phyloP scores from a whole-genome alignment of 2,888 invertebrate genomes.

The Penaeus monodon region DNA sequence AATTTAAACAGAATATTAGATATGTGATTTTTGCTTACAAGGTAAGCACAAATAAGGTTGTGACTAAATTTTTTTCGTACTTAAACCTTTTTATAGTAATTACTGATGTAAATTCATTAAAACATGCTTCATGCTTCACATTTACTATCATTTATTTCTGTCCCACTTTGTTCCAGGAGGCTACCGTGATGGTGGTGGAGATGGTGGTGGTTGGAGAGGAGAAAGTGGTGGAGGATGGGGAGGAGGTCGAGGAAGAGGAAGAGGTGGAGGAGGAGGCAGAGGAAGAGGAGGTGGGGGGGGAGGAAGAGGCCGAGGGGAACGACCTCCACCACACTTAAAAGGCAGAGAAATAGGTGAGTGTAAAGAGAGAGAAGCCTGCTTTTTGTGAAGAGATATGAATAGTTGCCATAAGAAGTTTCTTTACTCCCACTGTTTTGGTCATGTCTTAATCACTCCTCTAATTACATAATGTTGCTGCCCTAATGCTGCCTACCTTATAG shows the following conservation, averaged over 20 bases:
- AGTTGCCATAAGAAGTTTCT: background rate
- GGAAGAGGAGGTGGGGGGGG: slow-evolving; percentile 28
- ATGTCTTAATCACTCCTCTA: background rate
- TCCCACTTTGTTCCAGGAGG: background rate
- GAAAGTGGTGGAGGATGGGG: slow-evolving; percentile 29
- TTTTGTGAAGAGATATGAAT: too few relatives aligned
- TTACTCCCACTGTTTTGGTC: background rate
- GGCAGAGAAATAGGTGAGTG: slow-evolving; percentile 57
- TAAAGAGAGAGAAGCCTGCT: background rate
- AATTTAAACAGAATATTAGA: too few relatives aligned
- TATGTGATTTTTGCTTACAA: too few relatives aligned
- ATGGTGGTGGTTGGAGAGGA: slow-evolving; percentile 8
- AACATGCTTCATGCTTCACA: too few relatives aligned
- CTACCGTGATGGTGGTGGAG: slow-evolving; percentile 3
- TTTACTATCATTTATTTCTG: background rate
- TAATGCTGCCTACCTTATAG: background rate
- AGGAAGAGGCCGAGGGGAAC: slow-evolving; percentile 27
- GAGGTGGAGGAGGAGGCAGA: slow-evolving; percentile 20
- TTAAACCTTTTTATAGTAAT: too few relatives aligned
- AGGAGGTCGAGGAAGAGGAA: background rate
- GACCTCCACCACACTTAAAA: slow-evolving; percentile 41
- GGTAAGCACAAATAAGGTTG: too few relatives aligned
- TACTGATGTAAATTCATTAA: too few relatives aligned
- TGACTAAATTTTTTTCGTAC: too few relatives aligned
- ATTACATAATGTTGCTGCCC: too few relatives aligned